Evolutionary conservation across 2,797 vertebrate species (phyloP).

Genomic region (Champsocephalus gunnari): DNA sequence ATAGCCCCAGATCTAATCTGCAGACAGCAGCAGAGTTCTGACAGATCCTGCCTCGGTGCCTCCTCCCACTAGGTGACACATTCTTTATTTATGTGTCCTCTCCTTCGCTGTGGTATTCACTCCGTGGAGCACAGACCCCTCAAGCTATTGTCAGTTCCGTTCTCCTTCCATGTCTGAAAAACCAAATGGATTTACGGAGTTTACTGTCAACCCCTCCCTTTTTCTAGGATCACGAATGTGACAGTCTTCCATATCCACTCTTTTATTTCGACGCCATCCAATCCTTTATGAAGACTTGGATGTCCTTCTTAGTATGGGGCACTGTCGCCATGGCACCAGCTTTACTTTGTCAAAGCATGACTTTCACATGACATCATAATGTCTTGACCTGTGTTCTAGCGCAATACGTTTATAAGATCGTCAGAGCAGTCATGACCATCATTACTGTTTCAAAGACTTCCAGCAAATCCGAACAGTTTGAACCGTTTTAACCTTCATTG

Average conservation of each 20-base stretch:
- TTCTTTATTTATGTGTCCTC: slow-evolving; percentile 83
- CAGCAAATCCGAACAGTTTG: neutral
- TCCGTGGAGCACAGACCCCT: slow-evolving; percentile 81
- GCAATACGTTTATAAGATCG: slow-evolving; percentile 22
- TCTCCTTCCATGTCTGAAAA: slow-evolving; percentile 85
- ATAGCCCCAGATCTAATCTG: slow-evolving; percentile 86
- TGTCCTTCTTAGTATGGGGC: slow-evolving; percentile 64
- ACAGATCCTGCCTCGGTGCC: slow-evolving; percentile 82
- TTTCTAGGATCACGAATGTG: slow-evolving; percentile 62
- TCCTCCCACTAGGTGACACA: slow-evolving; percentile 84
- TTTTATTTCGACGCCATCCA: slow-evolving; percentile 68
- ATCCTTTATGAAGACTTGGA: slow-evolving; percentile 69
- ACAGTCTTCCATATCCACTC: slow-evolving; percentile 59
- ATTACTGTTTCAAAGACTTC: slow-evolving; percentile 20
- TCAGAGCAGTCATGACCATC: neutral
- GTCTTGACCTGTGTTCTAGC: slow-evolving; percentile 14
- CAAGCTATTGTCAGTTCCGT: slow-evolving; percentile 86
- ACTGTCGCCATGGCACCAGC: slow-evolving; percentile 21
- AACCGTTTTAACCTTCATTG: neutral
- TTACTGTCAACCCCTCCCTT: slow-evolving; percentile 79
- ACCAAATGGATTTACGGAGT: slow-evolving; percentile 85
- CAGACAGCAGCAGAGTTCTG: slow-evolving; percentile 86
- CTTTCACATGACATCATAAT: slow-evolving; percentile 35
- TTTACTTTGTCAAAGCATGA: slow-evolving; percentile 41
- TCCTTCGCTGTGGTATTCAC: slow-evolving; percentile 81